These are phyloP conservation scores for Forficula auricularia DNA, from an alignment of 1,140 invertebrate species.

Conservation along the genomic window DNA sequence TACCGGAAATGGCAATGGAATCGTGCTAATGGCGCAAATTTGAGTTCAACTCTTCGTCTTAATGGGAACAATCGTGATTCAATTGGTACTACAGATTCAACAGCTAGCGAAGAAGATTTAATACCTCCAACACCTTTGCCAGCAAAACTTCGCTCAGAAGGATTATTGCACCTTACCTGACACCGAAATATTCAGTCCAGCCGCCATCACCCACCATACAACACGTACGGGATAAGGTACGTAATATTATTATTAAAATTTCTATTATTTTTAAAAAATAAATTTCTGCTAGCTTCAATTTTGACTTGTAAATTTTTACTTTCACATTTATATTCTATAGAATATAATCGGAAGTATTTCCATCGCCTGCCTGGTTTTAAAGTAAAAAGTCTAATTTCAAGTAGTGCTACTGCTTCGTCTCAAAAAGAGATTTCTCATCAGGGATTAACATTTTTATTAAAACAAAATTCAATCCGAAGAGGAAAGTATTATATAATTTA, in stretches of 20 bases:
- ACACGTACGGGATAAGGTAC: conserved; percentile 10
- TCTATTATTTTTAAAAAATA: background rate
- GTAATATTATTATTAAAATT: background rate
- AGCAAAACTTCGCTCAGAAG: conserved; percentile 41
- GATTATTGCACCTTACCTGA: conserved; percentile 40
- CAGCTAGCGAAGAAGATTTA: conserved; percentile 44
- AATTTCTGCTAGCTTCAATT: background rate
- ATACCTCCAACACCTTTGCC: conserved; percentile 50
- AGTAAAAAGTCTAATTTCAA: too few relatives aligned
- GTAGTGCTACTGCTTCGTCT: too few relatives aligned
- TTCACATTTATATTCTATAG: background rate
- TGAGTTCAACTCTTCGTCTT: conserved; percentile 17
- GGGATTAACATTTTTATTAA: too few relatives aligned
- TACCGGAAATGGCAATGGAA: conserved; percentile 20
- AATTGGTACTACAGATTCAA: conserved; percentile 45
- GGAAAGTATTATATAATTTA: too few relatives aligned
- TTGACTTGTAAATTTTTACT: background rate
- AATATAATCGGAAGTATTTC: too few relatives aligned
- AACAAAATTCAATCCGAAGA: too few relatives aligned
- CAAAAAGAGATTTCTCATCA: too few relatives aligned
- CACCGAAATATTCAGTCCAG: conserved; percentile 19
- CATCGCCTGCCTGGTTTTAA: too few relatives aligned
- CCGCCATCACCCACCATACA: conserved; percentile 11
- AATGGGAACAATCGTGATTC: conserved; percentile 34
- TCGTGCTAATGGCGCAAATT: conserved; percentile 19